phyloP scores from a whole-genome alignment of 35 echinoderm and acorn worm species.

The Apostichopus japonicus region DNA sequence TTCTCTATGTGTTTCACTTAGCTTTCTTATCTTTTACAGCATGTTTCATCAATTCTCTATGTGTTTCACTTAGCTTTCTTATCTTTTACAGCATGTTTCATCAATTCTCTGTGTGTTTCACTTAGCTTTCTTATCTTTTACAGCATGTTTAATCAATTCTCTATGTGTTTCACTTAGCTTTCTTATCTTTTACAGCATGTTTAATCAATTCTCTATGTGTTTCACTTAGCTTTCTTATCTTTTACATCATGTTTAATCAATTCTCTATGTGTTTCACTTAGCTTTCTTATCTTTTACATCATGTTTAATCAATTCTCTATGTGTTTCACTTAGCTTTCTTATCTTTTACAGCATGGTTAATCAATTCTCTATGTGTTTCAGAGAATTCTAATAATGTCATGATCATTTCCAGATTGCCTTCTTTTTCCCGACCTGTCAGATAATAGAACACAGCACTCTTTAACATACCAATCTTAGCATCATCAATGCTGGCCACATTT shows the following conservation, averaged over 20 bases:
- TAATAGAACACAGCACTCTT: slow-evolving; percentile 46
- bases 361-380: slow-evolving; percentile 20
- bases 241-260: neutral
- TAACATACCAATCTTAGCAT: slow-evolving; percentile 37
- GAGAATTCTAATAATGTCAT: slow-evolving; percentile 42
- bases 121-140: slow-evolving; percentile 56
- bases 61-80: slow-evolving; percentile 56
- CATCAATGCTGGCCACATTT: neutral
- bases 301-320: slow-evolving; percentile 5
- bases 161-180: slow-evolving; percentile 49
- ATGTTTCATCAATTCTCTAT: slow-evolving; percentile 1
- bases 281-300: slow-evolving; percentile 45
- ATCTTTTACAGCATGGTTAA: slow-evolving; percentile 13
- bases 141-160: neutral
- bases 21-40: slow-evolving; percentile 48
- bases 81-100: slow-evolving; percentile 12
- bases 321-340: slow-evolving; percentile 21
- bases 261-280: slow-evolving; percentile 26
- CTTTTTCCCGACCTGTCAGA: slow-evolving; percentile 28
- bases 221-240: slow-evolving; percentile 61
- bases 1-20: slow-evolving; percentile 26
- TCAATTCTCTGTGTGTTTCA: slow-evolving; percentile 18
- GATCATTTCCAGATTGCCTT: slow-evolving; percentile 47
- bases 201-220: slow-evolving; percentile 18
- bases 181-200: slow-evolving; percentile 28